phyloP scores from a whole-genome alignment of 2,797 vertebrate species.

The Sarcophilus harrisii region DNA sequence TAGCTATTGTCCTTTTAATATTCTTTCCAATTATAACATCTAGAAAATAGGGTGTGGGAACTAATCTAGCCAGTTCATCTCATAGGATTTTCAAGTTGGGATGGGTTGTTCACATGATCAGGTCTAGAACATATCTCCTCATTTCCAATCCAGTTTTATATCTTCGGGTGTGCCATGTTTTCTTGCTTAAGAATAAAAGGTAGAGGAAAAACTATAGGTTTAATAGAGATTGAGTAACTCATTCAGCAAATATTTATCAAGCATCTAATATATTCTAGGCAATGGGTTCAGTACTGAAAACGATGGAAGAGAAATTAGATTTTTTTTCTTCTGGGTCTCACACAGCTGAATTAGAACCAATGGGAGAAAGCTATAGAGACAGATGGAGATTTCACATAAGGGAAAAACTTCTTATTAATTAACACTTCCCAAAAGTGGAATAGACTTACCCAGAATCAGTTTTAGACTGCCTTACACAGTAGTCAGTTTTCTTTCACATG shows the following conservation, averaged over 20 bases:
- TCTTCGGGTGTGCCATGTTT: not conserved
- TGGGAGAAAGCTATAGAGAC: not conserved
- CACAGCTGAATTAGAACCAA: not conserved
- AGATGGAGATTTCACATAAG: not conserved
- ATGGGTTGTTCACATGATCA: not conserved
- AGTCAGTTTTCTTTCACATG: not conserved
- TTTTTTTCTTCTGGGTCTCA: not conserved
- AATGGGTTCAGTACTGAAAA: not conserved
- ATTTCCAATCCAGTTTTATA: not conserved
- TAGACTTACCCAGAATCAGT: not conserved
- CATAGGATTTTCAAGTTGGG: not conserved
- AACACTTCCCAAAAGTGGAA: not conserved
- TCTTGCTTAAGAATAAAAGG: not conserved
- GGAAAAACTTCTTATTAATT: not conserved
- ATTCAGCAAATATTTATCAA: not conserved
- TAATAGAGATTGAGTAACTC: not conserved
- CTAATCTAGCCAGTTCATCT: not conserved
- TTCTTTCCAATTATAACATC: not conserved
- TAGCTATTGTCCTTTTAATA: not conserved
- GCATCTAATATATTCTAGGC: not conserved
- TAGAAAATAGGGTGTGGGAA: not conserved
- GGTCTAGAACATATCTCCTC: not conserved
- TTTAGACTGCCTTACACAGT: not conserved
- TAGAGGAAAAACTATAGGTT: not conserved
- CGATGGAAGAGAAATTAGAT: not conserved